These are phyloP conservation scores for Leucozona laternaria DNA, from an alignment of 2,888 invertebrate species.

Conservation along the genomic window DNA sequence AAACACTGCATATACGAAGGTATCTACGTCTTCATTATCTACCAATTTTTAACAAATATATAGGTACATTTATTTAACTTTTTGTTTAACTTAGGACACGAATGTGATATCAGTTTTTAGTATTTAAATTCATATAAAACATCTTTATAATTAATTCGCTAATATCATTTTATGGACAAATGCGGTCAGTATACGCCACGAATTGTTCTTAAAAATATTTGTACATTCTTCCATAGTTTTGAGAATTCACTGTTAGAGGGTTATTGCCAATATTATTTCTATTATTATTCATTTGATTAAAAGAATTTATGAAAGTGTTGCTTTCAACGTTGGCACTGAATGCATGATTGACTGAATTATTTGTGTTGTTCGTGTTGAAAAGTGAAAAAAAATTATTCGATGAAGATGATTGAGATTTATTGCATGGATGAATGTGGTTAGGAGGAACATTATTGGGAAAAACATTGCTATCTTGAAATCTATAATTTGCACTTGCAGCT, in stretches of 20 bases:
- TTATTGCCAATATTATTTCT: slow-evolving; percentile 55
- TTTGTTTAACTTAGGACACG: slow-evolving; percentile 1
- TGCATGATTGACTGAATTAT: slow-evolving; percentile 57
- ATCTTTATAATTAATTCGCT: background rate
- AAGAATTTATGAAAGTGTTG: slow-evolving; percentile 58
- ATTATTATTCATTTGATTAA: slow-evolving; percentile 46
- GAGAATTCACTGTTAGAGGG: slow-evolving; percentile 50
- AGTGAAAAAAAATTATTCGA: slow-evolving; percentile 73
- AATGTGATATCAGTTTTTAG: slow-evolving; percentile 7
- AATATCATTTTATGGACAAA: slow-evolving; percentile 32
- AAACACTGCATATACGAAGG: background rate
- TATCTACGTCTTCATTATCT: background rate
- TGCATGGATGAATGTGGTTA: slow-evolving; percentile 26
- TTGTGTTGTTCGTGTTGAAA: slow-evolving; percentile 74
- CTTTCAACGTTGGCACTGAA: slow-evolving; percentile 59
- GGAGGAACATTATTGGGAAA: slow-evolving; percentile 17
- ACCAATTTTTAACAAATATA: background rate
- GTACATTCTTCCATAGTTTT: slow-evolving; percentile 76
- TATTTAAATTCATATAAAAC: slow-evolving; percentile 24
- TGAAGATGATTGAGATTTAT: slow-evolving; percentile 55
- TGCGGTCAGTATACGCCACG: slow-evolving; percentile 30
- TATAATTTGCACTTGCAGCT: slow-evolving; percentile 24
- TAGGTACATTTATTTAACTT: background rate
- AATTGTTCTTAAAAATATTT: slow-evolving; percentile 77
- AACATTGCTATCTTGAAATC: slow-evolving; percentile 28